Evolutionary conservation across 2,797 vertebrate species (phyloP).

Genomic region (Argyrosomus regius): DNA sequence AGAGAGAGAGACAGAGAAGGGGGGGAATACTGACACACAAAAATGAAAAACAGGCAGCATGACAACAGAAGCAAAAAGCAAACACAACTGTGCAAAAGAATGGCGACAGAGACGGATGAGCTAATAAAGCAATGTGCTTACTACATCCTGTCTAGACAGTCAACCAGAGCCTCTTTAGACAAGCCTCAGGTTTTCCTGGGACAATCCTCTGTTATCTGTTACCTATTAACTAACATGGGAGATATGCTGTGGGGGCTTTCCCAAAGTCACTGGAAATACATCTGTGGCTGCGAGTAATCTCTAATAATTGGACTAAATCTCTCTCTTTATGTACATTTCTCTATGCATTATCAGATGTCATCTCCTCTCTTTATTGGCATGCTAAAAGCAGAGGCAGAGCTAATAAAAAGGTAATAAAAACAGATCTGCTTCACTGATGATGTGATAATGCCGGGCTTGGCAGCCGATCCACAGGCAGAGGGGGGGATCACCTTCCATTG

Average conservation of each 20-base stretch:
- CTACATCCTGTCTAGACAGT: constrained; percentile 75
- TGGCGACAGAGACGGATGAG: constrained; percentile 49
- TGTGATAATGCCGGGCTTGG: constrained; percentile 38
- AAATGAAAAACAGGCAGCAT: background rate
- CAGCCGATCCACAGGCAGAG: constrained; percentile 7
- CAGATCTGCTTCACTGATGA: constrained; percentile 39
- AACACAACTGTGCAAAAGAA: constrained; percentile 37
- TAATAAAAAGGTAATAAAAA: constrained; percentile 56
- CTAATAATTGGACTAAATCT: constrained; percentile 23
- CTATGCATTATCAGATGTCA: constrained; percentile 14
- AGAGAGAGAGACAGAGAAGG: background rate
- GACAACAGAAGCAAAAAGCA: constrained; percentile 41
- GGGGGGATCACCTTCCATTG: constrained; percentile 2
- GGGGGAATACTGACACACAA: constrained; percentile 9
- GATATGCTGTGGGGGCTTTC: constrained; percentile 5
- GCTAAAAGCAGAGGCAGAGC: constrained; percentile 17
- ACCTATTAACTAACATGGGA: constrained; percentile 58
- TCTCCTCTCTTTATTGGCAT: constrained; percentile 3
- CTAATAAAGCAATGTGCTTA: constrained; percentile 59
- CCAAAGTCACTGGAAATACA: constrained; percentile 4
- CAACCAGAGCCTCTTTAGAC: constrained; percentile 27
- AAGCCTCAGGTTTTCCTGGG: constrained; percentile 26
- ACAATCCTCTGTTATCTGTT: constrained; percentile 58
- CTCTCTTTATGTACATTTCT: constrained; percentile 19
- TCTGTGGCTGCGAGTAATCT: constrained; percentile 14